Percentiles rank a stretch among this genome's conserved stretches.
Conservation (phyloP, 2,797 vertebrate genomes). For the Tangara arthus region DNA sequence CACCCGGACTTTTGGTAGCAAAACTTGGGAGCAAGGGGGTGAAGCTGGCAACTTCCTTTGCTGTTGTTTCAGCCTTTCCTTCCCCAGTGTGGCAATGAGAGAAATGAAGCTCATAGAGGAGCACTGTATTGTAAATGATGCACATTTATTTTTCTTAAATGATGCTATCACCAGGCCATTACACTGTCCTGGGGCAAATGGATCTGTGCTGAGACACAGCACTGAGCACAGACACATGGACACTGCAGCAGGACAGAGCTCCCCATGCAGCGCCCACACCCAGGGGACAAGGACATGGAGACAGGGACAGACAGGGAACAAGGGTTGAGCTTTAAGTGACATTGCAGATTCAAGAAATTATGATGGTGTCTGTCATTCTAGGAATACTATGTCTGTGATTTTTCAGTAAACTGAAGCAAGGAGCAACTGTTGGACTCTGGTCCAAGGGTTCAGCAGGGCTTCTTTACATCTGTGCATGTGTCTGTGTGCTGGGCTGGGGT, state of each 20-base stretch:
- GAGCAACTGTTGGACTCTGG: neutral
- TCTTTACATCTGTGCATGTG: neutral
- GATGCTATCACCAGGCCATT: neutral
- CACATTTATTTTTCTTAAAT: neutral
- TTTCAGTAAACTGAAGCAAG: neutral
- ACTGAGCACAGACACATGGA: fast-evolving
- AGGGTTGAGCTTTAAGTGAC: neutral
- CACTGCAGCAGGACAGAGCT: neutral
- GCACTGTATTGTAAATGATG: neutral
- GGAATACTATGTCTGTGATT: neutral
- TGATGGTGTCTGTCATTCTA: neutral
- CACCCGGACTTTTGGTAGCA: neutral
- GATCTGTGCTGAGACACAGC: neutral
- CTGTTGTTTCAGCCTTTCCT: neutral
- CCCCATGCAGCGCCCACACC: fast-evolving
- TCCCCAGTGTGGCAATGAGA: neutral
- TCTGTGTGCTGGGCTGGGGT: neutral
- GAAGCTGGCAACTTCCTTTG: neutral
- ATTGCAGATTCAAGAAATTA: fast-evolving
- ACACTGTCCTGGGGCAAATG: neutral
- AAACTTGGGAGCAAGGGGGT: neutral
- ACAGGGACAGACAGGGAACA: neutral
- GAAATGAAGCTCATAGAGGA: neutral
- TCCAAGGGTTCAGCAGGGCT: neutral
- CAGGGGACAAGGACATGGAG: fast-evolving